Base-by-base conservation (phyloP, 2,888 invertebrate genomes). In the Cosmia trapezina region DNA sequence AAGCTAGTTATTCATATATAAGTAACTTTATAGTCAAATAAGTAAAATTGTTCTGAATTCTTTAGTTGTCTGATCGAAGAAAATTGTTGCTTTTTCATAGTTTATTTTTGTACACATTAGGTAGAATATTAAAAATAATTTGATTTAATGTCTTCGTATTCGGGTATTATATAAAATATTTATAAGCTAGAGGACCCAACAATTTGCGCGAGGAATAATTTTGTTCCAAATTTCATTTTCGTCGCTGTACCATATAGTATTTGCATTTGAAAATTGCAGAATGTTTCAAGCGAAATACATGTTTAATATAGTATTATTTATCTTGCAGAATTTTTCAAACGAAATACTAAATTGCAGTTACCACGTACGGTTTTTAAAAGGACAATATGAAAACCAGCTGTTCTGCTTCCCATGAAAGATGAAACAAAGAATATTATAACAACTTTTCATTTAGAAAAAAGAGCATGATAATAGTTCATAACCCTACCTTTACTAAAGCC, bases 221-320 rank as follows among this genome's bases (percentile, higher is more conserved):
- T 62, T 33, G 7, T 33, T 22, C 33, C 19, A 56, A 45, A 11
- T 66, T 60, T 69, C 53, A 77, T 63, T 51, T 51, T 53, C 22
- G 11, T n/a, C 12, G 9, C 59, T 3, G 51, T 8, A n/a, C 6
- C 54, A 47, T 60, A 33, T 51, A 12, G 45, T 56, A 82, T 79
- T 79, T 79, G 79, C 79, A 82, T 79, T 43, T 82, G 41, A 53
- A 82, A 67, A 78, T 79, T 66, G 63, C 22, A 37, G 1, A 63
- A 63, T 53, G 63, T 66, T 59, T 57, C 17, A 37, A 9, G 37
- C 7, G 2, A 54, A 53, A 22, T 37, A n/a, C 41, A 14, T n/a
- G n/a, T n/a, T n/a, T n/a, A 28, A 47, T 60, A 33, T 51, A 12
- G 43, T 56, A 78, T 79, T 79, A 82, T 79, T 43, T 82, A 82